phyloP scores from a whole-genome alignment of 2,888 invertebrate species.

The Agrotis clavis region DNA sequence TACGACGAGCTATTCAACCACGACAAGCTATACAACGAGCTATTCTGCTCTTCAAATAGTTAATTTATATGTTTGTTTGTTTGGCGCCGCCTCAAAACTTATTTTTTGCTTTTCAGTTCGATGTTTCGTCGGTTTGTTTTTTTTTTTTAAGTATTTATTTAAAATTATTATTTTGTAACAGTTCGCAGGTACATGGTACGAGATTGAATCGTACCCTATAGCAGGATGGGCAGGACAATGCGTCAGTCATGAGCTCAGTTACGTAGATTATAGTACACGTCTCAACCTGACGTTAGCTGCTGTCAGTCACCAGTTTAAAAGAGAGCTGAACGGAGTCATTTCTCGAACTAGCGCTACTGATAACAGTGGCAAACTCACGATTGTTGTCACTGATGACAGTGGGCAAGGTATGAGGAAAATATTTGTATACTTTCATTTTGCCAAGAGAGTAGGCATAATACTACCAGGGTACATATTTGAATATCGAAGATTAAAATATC shows the following conservation, averaged over 20 bases:
- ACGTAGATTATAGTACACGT: slow-evolving; percentile 59
- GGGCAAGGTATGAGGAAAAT: slow-evolving; percentile 64
- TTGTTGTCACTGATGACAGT: slow-evolving; percentile 65
- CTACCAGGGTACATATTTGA: too few relatives aligned
- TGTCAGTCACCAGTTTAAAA: slow-evolving; percentile 71
- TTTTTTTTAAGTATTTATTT: too few relatives aligned
- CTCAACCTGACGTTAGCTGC: slow-evolving; percentile 72
- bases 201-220: slow-evolving; percentile 80
- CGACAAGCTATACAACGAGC: too few relatives aligned
- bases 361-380: slow-evolving; percentile 73
- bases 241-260: slow-evolving; percentile 72
- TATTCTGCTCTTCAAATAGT: too few relatives aligned
- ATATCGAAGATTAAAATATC: too few relatives aligned
- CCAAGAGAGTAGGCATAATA: too few relatives aligned
- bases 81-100: too few relatives aligned
- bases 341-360: slow-evolving; percentile 66
- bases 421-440: too few relatives aligned
- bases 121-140: too few relatives aligned
- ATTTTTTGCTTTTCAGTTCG: too few relatives aligned
- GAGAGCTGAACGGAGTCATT: slow-evolving; percentile 65
- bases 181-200: slow-evolving; percentile 81
- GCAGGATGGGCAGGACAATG: slow-evolving; percentile 78
- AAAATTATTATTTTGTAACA: slow-evolving; percentile 50
- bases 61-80: too few relatives aligned
- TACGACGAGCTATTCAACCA: too few relatives aligned